Evolutionary conservation across 30 jellyfish, hydroid and myxozoan species (phyloP).

Genomic region (Aurelia sp.): DNA sequence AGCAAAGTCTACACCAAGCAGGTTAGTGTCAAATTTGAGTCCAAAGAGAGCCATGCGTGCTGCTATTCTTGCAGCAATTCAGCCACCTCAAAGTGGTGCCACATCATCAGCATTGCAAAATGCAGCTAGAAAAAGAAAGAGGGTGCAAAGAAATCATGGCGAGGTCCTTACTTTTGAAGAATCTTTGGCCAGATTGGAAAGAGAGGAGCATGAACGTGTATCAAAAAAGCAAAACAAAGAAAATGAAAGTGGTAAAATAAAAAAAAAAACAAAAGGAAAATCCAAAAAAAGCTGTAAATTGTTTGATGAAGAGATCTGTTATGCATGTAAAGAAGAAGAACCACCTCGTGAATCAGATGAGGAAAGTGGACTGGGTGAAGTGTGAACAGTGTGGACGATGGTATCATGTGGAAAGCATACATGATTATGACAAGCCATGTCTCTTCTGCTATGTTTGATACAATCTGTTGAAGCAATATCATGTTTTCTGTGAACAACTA

Average conservation of each 20-base stretch:
- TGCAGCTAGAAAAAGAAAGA: constrained; percentile 13
- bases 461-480: too few species aligned
- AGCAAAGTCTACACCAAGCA: too few species aligned
- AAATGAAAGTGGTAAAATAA: not conserved
- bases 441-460: constrained; percentile 18
- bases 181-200: constrained; percentile 5
- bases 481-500: too few species aligned
- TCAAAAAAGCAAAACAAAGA: constrained; percentile 10
- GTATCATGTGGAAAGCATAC: constrained; percentile 48
- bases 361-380: constrained; percentile 42
- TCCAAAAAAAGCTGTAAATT: not conserved
- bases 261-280: not conserved
- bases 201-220: constrained; percentile 11
- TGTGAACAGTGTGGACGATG: constrained; percentile 38
- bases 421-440: constrained; percentile 27
- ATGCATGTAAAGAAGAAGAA: constrained; percentile 40
- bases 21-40: too few species aligned
- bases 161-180: constrained; percentile 18
- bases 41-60: constrained; percentile 44
- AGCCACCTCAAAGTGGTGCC: constrained; percentile 12
- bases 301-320: too few species aligned
- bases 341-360: constrained; percentile 40
- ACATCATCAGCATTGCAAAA: constrained; percentile 22
- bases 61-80: constrained; percentile 37
- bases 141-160: constrained; percentile 28